Percentiles rank a stretch among this genome's conserved stretches.
Evolutionary conservation across 2,113 vertebrate species (phyloP).

Genomic region (Rhabdomys dilectus): DNA sequence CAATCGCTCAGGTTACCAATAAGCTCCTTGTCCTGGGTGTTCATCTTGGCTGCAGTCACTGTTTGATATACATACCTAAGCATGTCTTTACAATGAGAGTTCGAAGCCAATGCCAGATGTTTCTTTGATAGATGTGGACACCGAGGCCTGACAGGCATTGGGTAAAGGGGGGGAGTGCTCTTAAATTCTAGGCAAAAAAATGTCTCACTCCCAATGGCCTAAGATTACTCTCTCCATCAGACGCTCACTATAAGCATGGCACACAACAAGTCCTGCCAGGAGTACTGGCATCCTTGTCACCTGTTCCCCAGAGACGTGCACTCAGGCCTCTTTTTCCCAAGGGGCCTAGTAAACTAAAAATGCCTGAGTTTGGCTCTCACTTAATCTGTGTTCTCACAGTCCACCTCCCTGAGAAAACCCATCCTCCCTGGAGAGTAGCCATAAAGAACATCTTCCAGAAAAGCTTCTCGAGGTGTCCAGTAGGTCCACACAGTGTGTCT

Average conservation of each 20-base stretch:
- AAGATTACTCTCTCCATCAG: background rate
- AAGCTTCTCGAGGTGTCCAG: conserved; percentile 9
- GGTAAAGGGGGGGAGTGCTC: background rate
- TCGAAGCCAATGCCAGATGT: background rate
- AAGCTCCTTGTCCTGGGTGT: background rate
- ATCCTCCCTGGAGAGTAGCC: background rate
- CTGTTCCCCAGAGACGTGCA: background rate
- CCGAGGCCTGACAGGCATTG: background rate
- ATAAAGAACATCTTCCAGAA: conserved; percentile 41
- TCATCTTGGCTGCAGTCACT: background rate
- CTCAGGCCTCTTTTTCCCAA: background rate
- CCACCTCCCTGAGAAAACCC: conserved; percentile 49
- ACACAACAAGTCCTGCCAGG: accelerated
- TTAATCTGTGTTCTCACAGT: conserved; percentile 46
- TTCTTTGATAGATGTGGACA: conserved; percentile 14
- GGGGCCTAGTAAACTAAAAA: conserved; percentile 1
- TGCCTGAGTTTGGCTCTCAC: conserved; percentile 10
- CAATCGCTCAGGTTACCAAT: background rate
- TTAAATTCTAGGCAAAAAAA: background rate
- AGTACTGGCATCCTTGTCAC: accelerated
- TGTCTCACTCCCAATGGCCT: background rate
- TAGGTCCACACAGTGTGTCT: background rate
- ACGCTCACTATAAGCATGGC: background rate
- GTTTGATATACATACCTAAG: background rate
- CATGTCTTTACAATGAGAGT: background rate